phyloP scores from a whole-genome alignment of 2,888 invertebrate species.

The Rhopalosiphum nymphaeae region DNA sequence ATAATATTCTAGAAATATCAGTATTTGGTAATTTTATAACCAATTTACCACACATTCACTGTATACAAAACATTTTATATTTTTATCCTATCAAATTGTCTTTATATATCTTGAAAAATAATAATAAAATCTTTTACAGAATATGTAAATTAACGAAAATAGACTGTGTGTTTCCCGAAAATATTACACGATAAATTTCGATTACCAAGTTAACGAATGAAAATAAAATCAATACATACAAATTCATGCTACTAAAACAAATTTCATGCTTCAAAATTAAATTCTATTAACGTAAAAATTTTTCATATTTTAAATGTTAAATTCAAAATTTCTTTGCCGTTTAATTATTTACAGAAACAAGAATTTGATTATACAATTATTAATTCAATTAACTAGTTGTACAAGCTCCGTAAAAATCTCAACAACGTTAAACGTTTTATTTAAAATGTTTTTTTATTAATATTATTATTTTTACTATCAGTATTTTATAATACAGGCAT shows the following conservation, averaged over 20 bases:
- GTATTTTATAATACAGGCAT: neutral
- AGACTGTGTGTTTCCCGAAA: neutral
- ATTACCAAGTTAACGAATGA: neutral
- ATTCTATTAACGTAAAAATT: neutral
- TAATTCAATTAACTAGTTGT: neutral
- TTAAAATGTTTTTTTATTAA: neutral
- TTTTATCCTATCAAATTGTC: too few species aligned
- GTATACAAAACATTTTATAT: too few species aligned
- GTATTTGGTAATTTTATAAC: too few species aligned
- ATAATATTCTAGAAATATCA: too few species aligned
- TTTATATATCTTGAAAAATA: too few species aligned
- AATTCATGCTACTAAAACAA: neutral
- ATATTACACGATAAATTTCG: neutral
- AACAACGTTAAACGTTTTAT: neutral
- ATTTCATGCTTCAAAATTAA: neutral
- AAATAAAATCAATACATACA: neutral
- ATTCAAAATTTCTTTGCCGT: neutral
- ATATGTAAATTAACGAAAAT: neutral
- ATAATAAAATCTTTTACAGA: too few species aligned
- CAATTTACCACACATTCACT: too few species aligned
- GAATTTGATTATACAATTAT: neutral
- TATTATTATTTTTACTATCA: neutral
- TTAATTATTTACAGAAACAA: neutral
- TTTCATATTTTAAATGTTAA: neutral
- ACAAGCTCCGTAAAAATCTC: neutral